Percentiles rank a stretch among this genome's conserved stretches.
Conservation (phyloP, 2,797 vertebrate species). For the Echeneis naucrates region DNA sequence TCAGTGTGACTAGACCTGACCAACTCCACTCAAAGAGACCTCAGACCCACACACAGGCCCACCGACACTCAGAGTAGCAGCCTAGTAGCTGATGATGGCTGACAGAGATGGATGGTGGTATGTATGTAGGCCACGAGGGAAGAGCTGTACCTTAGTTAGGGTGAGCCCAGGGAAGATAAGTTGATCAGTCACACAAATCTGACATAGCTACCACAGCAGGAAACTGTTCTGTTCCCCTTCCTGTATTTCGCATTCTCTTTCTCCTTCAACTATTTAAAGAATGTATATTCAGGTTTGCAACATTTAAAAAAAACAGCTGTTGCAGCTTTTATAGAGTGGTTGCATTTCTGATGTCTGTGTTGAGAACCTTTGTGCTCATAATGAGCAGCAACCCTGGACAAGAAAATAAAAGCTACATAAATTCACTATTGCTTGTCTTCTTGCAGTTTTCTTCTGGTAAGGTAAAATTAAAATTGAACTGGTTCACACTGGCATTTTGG, state of each 20-base stretch:
- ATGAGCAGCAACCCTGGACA: background rate
- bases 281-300: background rate
- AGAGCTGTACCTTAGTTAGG: constrained; percentile 50
- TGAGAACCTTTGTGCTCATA: constrained; percentile 11
- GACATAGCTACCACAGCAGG: constrained; percentile 37
- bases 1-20: constrained; percentile 66
- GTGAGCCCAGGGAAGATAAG: constrained; percentile 53
- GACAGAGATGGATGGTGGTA: constrained; percentile 48
- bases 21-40: constrained; percentile 56
- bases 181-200: constrained; percentile 40
- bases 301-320: background rate
- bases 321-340: constrained; percentile 2
- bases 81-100: constrained; percentile 66
- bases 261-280: constrained; percentile 1
- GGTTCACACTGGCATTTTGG: background rate
- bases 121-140: constrained; percentile 14
- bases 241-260: constrained; percentile 3
- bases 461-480: background rate
- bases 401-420: constrained; percentile 1
- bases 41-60: constrained; percentile 27
- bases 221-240: constrained; percentile 16
- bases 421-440: background rate
- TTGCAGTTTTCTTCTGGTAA: background rate
- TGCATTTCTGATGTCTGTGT: background rate
- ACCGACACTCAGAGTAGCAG: constrained; percentile 37